Evolutionary conservation across 2,113 vertebrate species (phyloP), one percentile per base, ranked within the genome.

Genomic region (Anguilla japonica): DNA sequence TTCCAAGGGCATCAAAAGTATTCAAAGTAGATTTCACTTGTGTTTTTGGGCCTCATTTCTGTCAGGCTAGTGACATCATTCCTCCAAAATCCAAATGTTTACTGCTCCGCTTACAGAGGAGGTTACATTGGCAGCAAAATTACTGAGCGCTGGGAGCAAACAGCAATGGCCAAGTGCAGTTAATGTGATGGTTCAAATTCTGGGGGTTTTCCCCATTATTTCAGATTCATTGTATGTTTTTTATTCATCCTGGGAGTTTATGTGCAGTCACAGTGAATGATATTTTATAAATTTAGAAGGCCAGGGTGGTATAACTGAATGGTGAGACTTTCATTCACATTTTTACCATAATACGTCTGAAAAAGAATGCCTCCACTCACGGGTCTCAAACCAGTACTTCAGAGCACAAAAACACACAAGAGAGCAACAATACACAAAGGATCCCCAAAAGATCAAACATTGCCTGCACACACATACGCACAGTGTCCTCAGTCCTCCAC

Each of bases 401-500:
- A 67, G 0, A 22, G 60, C 60, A 67, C 20, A 67, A 67, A 67
- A 67, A 67, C 18, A 67, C 60, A 67, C 60, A 67, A 67, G 26
- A 67, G 60, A 26, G 13, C 57, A 60, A 60, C 14, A 82, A 43
- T 43, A 34, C 14, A 43, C 41, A 43, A 82, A 26, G 43, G 79
- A 18, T 86, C 4, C 86, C 83, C 41, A 53, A 81, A 0, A 41
- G 22, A 43, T 82, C 57, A 83, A 29, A 82, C 56, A 9, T 46
- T 46, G 26, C 63, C 0, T 2, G 9, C n/a, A 75, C 71, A 75
- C 71, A 13, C 71, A 75, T 34, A 15, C 26, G 6, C n/a, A 18
- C 2, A 53, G 39, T 40, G 22, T 81, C 83, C 15, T 91, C 88
- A 46, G 43, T 46, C 43, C 56, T 96, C 95, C 15, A 97, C 90